Conservation (phyloP, 1,140 invertebrate genomes). For the Stegodyphus mimosarum region DNA sequence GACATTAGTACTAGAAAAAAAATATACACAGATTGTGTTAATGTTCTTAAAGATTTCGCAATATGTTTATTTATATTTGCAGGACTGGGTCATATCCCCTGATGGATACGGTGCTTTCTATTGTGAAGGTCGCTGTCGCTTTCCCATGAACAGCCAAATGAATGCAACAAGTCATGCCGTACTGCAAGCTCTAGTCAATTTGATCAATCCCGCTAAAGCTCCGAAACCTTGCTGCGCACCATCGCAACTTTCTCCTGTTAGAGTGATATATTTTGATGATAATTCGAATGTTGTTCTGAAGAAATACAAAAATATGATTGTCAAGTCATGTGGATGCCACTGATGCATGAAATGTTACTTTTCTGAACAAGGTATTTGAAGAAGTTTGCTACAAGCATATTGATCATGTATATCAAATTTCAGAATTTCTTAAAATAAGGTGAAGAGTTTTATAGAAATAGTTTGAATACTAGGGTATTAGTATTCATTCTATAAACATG, state of each 20-base stretch:
- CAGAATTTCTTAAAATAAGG: too few relatives aligned
- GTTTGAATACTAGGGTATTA: too few relatives aligned
- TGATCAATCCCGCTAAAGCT: conserved; percentile 79
- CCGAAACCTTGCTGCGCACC: conserved; percentile 93
- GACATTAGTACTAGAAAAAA: too few relatives aligned
- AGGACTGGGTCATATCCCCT: conserved; percentile 96
- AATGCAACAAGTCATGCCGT: conserved; percentile 97
- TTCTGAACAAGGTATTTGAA: too few relatives aligned
- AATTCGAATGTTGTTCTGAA: conserved; percentile 89
- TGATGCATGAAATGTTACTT: conserved; percentile 67
- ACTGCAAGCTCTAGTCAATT: conserved; percentile 90
- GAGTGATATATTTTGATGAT: conserved; percentile 91
- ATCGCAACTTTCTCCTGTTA: conserved; percentile 87
- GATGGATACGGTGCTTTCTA: conserved; percentile 94
- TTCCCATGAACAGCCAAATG: conserved; percentile 83
- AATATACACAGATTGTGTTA: too few relatives aligned
- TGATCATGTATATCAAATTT: too few relatives aligned
- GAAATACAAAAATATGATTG: conserved; percentile 96
- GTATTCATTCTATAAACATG: too few relatives aligned
- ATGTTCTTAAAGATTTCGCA: too few relatives aligned
- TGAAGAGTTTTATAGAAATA: too few relatives aligned
- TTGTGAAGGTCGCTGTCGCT: conserved; percentile 93
- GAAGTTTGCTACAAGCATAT: too few relatives aligned
- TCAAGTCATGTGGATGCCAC: conserved; percentile 94
- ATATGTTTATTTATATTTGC: conserved; percentile 62